A percentile compares a stretch with the other conserved stretches of the same genome.
phyloP scores from a whole-genome alignment of 1,140 invertebrate species.

The Zaprionus vittiger region DNA sequence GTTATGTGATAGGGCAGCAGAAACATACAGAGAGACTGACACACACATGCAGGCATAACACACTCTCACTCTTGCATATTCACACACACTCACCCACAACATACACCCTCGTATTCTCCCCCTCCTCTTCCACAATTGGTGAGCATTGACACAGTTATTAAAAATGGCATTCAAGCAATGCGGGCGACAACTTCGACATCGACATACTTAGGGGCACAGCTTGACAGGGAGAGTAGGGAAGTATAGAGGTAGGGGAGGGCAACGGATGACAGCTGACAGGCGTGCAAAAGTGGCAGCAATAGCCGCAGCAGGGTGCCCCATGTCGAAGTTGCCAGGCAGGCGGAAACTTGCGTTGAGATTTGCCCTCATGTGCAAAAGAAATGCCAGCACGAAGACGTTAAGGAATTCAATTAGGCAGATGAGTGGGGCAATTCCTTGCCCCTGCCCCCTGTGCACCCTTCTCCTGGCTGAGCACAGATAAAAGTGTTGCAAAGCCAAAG shows the following conservation, averaged over 20 bases:
- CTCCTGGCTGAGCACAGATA: slow-evolving; percentile 45
- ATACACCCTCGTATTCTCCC: not conserved
- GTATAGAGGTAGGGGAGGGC: not conserved
- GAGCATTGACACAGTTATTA: slow-evolving; percentile 74
- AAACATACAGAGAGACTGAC: not conserved
- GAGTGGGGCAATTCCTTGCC: slow-evolving; percentile 42
- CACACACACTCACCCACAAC: not conserved
- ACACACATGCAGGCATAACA: not conserved
- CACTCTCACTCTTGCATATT: not conserved
- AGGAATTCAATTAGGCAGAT: slow-evolving; percentile 83
- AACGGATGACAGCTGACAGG: slow-evolving; percentile 52
- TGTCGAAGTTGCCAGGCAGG: slow-evolving; percentile 54
- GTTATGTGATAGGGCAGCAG: not conserved
- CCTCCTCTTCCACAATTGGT: not conserved
- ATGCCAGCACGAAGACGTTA: slow-evolving; percentile 39
- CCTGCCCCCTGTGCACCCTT: not conserved
- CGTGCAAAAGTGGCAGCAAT: slow-evolving; percentile 67
- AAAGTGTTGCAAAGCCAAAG: slow-evolving; percentile 75
- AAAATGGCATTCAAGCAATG: slow-evolving; percentile 69
- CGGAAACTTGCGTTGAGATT: slow-evolving; percentile 75
- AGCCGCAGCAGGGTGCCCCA: slow-evolving; percentile 8
- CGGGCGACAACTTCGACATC: slow-evolving; percentile 62
- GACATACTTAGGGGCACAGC: slow-evolving; percentile 73
- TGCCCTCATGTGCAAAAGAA: slow-evolving; percentile 40
- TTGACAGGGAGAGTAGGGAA: slow-evolving; percentile 51